Evolutionary conservation across 1,140 invertebrate species (phyloP).

Genomic region (Sitodiplosis mosellana): DNA sequence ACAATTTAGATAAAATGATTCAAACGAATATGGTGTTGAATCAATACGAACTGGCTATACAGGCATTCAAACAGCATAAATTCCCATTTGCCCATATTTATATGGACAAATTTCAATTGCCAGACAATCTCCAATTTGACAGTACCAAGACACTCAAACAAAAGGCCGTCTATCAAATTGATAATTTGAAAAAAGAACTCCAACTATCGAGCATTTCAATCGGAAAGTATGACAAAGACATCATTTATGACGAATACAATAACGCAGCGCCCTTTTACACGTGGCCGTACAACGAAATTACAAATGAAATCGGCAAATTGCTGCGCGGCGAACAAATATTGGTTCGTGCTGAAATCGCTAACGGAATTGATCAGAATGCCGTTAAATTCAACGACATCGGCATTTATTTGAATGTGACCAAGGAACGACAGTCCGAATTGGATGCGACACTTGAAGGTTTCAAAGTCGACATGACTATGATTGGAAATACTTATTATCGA

Average conservation of each 20-base stretch:
- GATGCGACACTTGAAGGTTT: background rate
- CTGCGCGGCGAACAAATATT: background rate
- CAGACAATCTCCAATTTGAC: background rate
- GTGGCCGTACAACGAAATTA: background rate
- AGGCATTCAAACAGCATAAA: background rate
- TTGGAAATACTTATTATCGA: background rate
- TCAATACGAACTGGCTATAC: background rate
- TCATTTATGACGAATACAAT: background rate
- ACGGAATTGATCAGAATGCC: background rate
- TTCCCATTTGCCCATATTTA: background rate
- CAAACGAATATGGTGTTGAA: background rate
- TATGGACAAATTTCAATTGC: background rate
- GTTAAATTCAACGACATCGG: too few relatives aligned
- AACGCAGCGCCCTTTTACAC: background rate
- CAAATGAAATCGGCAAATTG: background rate
- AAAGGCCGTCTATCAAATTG: background rate
- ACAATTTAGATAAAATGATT: background rate
- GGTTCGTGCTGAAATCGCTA: background rate
- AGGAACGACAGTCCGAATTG: background rate
- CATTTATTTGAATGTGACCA: too few relatives aligned
- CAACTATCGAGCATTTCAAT: background rate
- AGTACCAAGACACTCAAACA: background rate
- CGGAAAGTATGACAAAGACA: background rate
- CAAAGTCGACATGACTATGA: background rate
- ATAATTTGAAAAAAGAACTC: background rate